Conservation (phyloP, 64 coral and sea anemone genomes). For the Anthopleura sola region DNA sequence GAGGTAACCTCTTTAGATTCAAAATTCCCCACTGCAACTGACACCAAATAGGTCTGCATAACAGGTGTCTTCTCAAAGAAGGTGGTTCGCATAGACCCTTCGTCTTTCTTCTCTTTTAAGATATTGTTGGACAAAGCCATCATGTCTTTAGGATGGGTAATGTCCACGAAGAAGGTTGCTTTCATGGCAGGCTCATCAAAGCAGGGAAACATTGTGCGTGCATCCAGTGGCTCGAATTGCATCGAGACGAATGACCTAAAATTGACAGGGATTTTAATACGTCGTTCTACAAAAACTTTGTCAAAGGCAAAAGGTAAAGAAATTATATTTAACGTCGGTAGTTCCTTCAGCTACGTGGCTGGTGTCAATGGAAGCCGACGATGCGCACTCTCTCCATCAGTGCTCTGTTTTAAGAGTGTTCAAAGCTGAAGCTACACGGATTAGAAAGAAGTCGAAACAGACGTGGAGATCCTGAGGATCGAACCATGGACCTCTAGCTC, state of each 20-base stretch:
- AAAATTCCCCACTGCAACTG: conserved; percentile 56
- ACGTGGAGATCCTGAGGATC: too few species aligned
- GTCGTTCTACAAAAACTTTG: neutral
- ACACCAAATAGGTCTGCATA: conserved; percentile 65
- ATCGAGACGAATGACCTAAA: conserved; percentile 42
- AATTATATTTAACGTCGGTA: too few species aligned
- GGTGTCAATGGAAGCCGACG: too few species aligned
- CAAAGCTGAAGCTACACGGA: too few species aligned
- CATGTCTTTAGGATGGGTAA: conserved; percentile 41
- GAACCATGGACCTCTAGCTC: too few species aligned
- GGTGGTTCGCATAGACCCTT: conserved; percentile 12
- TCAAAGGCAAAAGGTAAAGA: too few species aligned
- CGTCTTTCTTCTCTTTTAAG: neutral
- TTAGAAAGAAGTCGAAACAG: too few species aligned
- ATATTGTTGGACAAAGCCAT: conserved; percentile 57
- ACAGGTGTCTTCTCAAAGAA: conserved; percentile 40
- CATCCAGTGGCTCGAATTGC: conserved; percentile 53
- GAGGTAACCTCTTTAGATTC: conserved; percentile 24
- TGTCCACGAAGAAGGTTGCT: conserved; percentile 48
- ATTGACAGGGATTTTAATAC: neutral
- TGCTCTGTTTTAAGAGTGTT: too few species aligned
- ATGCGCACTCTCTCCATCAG: too few species aligned
- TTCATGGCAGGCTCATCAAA: conserved; percentile 77
- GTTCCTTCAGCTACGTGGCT: too few species aligned
- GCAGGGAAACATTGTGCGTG: conserved; percentile 60